These are phyloP conservation scores for Brachionus koreanus DNA, from an alignment of 1,140 invertebrate genomes.

Conservation along the genomic window DNA sequence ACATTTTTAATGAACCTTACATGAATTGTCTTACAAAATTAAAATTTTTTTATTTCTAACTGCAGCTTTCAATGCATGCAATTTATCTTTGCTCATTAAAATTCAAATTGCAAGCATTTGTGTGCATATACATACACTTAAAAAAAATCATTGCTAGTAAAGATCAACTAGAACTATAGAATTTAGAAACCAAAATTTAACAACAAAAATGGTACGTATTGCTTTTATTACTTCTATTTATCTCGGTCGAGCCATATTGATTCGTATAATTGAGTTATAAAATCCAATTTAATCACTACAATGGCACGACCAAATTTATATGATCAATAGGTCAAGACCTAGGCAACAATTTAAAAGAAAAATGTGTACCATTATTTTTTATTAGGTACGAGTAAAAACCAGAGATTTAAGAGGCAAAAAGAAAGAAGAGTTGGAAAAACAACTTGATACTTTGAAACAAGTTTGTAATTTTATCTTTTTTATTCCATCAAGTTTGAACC, in stretches of 20 bases:
- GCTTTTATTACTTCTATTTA: conserved; percentile 34
- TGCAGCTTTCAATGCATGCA: conserved; percentile 19
- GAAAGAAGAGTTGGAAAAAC: conserved; percentile 37
- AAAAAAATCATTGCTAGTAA: neutral
- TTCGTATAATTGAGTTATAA: neutral
- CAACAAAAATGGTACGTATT: conserved; percentile 38
- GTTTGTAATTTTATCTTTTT: conserved; percentile 23
- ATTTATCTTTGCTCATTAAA: conserved; percentile 25
- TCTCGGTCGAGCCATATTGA: neutral
- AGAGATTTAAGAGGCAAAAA: conserved; percentile 44
- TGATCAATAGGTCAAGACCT: neutral
- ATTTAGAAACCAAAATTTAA: conserved; percentile 32
- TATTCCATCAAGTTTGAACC: neutral
- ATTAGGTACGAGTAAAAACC: conserved; percentile 43
- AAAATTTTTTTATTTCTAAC: neutral
- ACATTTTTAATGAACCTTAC: neutral
- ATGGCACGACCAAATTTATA: neutral
- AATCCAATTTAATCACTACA: conserved; percentile 14
- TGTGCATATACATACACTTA: neutral
- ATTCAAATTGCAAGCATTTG: conserved; percentile 19
- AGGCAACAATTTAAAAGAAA: neutral
- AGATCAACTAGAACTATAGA: conserved; percentile 37
- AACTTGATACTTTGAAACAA: conserved; percentile 43
- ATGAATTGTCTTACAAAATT: neutral
- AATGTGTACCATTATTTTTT: neutral